These are phyloP conservation scores for Pedetes capensis DNA, from an alignment of 2,113 vertebrate genomes.

Conservation along the genomic window DNA sequence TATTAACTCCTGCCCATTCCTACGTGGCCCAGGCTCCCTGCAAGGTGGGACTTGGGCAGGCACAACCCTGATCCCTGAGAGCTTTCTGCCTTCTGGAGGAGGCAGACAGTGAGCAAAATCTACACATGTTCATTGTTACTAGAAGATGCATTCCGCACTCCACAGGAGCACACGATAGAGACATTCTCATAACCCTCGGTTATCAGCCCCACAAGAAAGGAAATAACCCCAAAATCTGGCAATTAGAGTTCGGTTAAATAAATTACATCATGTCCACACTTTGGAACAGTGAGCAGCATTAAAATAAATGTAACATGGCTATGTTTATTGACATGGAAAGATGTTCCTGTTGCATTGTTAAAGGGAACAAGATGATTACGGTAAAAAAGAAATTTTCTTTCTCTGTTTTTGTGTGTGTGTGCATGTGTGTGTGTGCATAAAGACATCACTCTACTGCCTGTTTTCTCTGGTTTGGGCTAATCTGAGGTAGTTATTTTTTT, in stretches of 20 bases:
- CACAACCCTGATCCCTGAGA: not conserved
- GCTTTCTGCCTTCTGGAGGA: not conserved
- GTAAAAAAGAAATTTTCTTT: not conserved
- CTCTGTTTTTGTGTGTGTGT: not conserved
- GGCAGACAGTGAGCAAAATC: not conserved
- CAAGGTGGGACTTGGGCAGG: not conserved
- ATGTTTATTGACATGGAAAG: not conserved
- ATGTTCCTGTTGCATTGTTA: not conserved
- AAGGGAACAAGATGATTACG: not conserved
- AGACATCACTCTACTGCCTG: not conserved
- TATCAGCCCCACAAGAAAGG: not conserved
- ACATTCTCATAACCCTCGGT: not conserved
- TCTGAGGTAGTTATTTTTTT: not conserved
- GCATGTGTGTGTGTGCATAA: not conserved
- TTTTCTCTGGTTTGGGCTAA: slow-evolving; percentile 35
- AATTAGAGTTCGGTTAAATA: not conserved
- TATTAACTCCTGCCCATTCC: not conserved
- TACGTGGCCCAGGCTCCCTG: not conserved
- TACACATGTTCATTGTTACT: not conserved
- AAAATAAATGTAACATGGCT: not conserved
- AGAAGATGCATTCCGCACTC: not conserved
- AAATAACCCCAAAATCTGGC: not conserved
- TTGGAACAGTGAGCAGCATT: not conserved
- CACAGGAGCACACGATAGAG: accelerated
- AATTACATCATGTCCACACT: not conserved